Base-by-base conservation (phyloP, 2,113 vertebrate species). In the Phyllopteryx taeniolatus region DNA sequence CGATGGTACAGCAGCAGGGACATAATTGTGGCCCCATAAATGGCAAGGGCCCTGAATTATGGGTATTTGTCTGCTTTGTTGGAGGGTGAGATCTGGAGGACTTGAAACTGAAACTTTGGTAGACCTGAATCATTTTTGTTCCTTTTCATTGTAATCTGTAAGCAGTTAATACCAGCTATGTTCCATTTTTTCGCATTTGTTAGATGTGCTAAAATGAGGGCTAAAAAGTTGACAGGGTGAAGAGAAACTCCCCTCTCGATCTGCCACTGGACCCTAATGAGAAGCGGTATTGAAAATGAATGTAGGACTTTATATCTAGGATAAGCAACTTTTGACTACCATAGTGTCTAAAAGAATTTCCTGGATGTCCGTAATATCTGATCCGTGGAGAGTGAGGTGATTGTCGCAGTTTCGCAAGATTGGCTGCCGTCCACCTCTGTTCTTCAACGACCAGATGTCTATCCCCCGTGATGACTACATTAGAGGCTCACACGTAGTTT, bases 401-500 rank as follows among this genome's bases (percentile, higher is more conserved):
- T 77, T 33, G 63, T 75, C 70, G 53, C 73, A 67, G 53, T 66
- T 65, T n/a, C 54, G 71, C 66, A 42, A 66, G 67, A 76, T 64
- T 78, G 70, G 71, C 42, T 61, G 1, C 59, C 42, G 79, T 83
- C 75, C 61, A 68, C 39, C 69, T 4, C 10, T 62, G 72, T 76
- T 44, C 22, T 72, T 79, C 72, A 67, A 67, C 62, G 77, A 77
- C 51, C 86, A 86, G 80, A 79, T 83, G 86, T 82, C 69, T 70
- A 56, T 79, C 85, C 73, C 82, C 57, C 56, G 22, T 47, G 76
- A 82, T 79, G 60, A 44, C 64, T 27, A 47, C 27, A 66, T 44
- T 71, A 67, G 35, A 27, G 46, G 39, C 56, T 71, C 74, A 59
- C 6, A 31, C 64, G 68, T 46, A 8, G 59, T 67, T 62, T 64